Evolutionary conservation across 2,888 invertebrate genomes (phyloP).

Genomic region (Tiliacea aurago): DNA sequence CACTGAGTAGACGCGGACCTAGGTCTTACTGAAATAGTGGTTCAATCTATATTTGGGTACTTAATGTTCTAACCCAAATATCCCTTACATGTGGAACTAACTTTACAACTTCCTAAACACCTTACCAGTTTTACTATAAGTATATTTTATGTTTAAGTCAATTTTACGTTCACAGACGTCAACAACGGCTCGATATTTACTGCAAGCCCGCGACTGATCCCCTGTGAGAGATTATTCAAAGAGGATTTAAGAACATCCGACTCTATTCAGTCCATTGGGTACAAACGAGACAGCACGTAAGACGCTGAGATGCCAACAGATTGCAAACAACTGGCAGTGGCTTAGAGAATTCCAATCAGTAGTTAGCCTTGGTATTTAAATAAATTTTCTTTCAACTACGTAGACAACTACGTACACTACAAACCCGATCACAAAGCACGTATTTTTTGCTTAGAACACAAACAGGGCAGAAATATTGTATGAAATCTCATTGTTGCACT

Average conservation of each 20-base stretch:
- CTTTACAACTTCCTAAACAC: slow-evolving; percentile 3
- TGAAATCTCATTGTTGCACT: too few species aligned
- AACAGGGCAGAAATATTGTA: too few species aligned
- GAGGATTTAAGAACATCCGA: slow-evolving; percentile 43
- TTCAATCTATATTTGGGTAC: not conserved
- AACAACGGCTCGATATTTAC: slow-evolving; percentile 54
- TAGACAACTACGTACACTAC: too few species aligned
- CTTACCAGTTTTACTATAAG: slow-evolving; percentile 17
- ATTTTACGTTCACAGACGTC: slow-evolving; percentile 39
- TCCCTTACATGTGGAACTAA: not conserved
- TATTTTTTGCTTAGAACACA: too few species aligned
- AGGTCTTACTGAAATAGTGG: not conserved
- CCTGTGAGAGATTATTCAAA: slow-evolving; percentile 44
- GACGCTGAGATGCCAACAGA: slow-evolving; percentile 25
- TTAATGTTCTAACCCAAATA: not conserved
- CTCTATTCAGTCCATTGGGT: slow-evolving; percentile 31
- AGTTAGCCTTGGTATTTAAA: slow-evolving; percentile 31
- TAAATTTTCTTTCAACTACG: too few species aligned
- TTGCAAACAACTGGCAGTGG: slow-evolving; percentile 19
- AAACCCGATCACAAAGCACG: too few species aligned
- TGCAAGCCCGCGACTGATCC: slow-evolving; percentile 39
- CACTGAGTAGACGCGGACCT: too few species aligned
- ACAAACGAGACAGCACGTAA: slow-evolving; percentile 25
- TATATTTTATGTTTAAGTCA: slow-evolving; percentile 25
- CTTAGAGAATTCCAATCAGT: slow-evolving; percentile 51